Evolutionary conservation across 2,113 vertebrate species (phyloP), one percentile per base, ranked within the genome.

Genomic region (Atherinomorus stipes): DNA sequence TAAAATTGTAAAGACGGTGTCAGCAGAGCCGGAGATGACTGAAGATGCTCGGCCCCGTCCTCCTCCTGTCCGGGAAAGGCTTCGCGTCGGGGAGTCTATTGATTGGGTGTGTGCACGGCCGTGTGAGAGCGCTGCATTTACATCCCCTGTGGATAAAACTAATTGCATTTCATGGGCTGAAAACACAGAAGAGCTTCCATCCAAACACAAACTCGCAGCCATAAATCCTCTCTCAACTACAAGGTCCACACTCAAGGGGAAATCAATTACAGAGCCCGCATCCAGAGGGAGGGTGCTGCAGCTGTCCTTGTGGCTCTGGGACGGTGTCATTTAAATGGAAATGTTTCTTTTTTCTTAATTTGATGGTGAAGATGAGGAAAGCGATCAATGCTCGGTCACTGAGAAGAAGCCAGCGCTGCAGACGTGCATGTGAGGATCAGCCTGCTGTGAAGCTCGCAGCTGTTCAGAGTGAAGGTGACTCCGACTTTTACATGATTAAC

Each of bases 131-230:
- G 65, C 65, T 47, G 66, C 66, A 11, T 64, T 80, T 68, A 78
- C 80, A 52, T 80, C 83, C 86, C 87, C 66, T 25, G 74, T 81
- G 86, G 85, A 83, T 81, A 53, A 76, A 78, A 66, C 85, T 81
- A 85, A 89, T 88, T 89, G 86, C 78, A 81, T 90, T 80, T 84
- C 74, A 85, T 86, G 85, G 85, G 40, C 65, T 76, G 61, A 71
- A 82, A 77, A 81, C 86, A 81, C 80, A 79, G 77, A 88, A 70
- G 81, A 82, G 76, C 71, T 71, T 72, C 78, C 70, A 69, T 53
- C 70, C 66, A 80, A 88, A 88, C 67, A 78, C 77, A 88, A 84
- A 77, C 81, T 82, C 78, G 59, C 64, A 38, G 49, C 52, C 49
- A 78, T 87, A 71, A 87, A 83, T 76, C 76, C 76, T 89, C 62